phyloP scores from a whole-genome alignment of 2,113 vertebrate species.

The Patagioenas fasciata region DNA sequence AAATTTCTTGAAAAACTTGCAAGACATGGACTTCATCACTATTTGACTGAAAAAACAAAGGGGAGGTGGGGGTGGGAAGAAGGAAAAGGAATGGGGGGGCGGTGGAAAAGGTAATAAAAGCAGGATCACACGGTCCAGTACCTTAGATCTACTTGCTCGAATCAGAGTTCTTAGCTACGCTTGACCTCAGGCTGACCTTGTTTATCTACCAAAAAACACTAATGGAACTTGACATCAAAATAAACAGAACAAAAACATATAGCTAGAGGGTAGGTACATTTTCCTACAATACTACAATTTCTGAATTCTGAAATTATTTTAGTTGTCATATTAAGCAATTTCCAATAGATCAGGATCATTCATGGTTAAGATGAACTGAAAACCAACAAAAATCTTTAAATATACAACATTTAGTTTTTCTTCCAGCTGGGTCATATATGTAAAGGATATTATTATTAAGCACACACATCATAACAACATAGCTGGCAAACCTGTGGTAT shows the following conservation, averaged over 20 bases:
- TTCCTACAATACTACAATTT: not conserved
- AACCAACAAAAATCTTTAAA: not conserved
- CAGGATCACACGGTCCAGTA: constrained; percentile 40
- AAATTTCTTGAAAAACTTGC: not conserved
- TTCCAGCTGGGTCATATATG: not conserved
- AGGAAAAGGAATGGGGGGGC: not conserved
- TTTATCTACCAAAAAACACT: constrained; percentile 37
- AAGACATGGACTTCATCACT: not conserved
- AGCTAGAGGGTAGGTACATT: not conserved
- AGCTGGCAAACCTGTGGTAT: not conserved
- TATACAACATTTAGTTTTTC: not conserved
- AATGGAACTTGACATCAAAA: constrained; percentile 58
- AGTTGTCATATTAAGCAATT: not conserved
- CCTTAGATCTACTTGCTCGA: constrained; percentile 40
- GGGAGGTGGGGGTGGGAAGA: not conserved
- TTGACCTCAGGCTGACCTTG: constrained; percentile 59
- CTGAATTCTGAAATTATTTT: not conserved
- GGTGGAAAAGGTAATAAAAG: not conserved
- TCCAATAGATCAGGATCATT: not conserved
- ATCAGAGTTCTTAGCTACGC: constrained; percentile 43
- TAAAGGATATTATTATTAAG: not conserved
- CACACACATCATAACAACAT: not conserved
- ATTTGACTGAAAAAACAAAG: not conserved
- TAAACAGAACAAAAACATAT: constrained; percentile 59
- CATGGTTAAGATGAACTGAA: not conserved